Evolutionary conservation across 2,797 vertebrate genomes (phyloP).

Genomic region (Myoxocephalus aenaeus): DNA sequence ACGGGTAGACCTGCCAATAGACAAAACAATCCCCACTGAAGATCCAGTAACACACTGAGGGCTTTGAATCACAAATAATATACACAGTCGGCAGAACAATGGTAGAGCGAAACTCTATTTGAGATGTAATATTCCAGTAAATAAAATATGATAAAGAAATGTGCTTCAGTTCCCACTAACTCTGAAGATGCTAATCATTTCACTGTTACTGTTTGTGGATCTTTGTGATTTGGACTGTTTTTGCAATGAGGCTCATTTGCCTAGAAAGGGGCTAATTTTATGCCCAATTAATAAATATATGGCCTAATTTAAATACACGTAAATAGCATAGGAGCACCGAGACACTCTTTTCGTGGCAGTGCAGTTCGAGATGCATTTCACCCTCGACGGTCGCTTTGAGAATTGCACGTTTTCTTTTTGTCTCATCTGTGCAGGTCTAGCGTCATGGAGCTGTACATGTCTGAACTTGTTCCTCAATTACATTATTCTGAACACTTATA

Average conservation of each 20-base stretch:
- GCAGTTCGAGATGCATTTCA: not conserved
- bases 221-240: not conserved
- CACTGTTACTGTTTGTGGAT: not conserved
- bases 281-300: not conserved
- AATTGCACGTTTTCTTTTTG: not conserved
- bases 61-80: not conserved
- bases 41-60: not conserved
- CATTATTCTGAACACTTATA: too few species aligned
- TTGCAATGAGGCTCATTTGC: too few species aligned
- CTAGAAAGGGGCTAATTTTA: too few species aligned
- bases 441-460: too few species aligned
- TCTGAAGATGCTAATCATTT: not conserved
- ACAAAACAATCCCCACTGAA: not conserved
- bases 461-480: too few species aligned
- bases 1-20: not conserved
- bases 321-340: not conserved
- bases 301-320: not conserved
- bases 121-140: too few species aligned
- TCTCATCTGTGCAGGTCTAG: not conserved
- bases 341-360: not conserved
- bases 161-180: not conserved
- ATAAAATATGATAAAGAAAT: not conserved
- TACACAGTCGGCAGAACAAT: not conserved
- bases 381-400: not conserved
- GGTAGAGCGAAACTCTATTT: not conserved